Percentiles rank a stretch among this genome's conserved stretches.
Conservation (phyloP, 1,140 invertebrate species). For the Steinernema khuongi region DNA sequence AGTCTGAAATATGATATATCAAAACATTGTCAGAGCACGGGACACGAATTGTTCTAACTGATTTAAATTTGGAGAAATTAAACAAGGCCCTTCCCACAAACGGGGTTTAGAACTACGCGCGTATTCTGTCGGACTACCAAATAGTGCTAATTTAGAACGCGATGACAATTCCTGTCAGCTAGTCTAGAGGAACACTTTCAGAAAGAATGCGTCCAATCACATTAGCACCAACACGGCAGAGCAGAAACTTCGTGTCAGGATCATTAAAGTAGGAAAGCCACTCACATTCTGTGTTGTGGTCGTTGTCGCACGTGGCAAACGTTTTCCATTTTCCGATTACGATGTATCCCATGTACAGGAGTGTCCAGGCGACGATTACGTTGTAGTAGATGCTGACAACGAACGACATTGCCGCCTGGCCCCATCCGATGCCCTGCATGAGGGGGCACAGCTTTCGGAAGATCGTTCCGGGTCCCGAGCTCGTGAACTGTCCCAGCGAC, state of each 20-base stretch:
- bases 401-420: slow-evolving; percentile 68
- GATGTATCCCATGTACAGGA: slow-evolving; percentile 74
- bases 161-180: too few relatives aligned
- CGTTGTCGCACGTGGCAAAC: slow-evolving; percentile 6
- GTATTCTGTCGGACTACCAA: too few relatives aligned
- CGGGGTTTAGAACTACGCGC: too few relatives aligned
- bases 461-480: neutral
- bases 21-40: too few relatives aligned
- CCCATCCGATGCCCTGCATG: neutral
- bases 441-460: neutral
- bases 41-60: too few relatives aligned
- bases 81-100: too few relatives aligned
- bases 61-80: too few relatives aligned
- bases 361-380: slow-evolving; percentile 92
- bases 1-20: neutral
- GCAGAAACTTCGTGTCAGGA: too few relatives aligned
- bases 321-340: neutral
- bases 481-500: neutral
- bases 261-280: neutral
- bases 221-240: too few relatives aligned
- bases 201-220: too few relatives aligned
- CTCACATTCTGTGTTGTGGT: neutral
- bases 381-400: slow-evolving; percentile 96
- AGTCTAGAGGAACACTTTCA: too few relatives aligned
- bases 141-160: too few relatives aligned